Conservation (phyloP, 2,113 vertebrate species). For the Ctenodactylus gundi region DNA sequence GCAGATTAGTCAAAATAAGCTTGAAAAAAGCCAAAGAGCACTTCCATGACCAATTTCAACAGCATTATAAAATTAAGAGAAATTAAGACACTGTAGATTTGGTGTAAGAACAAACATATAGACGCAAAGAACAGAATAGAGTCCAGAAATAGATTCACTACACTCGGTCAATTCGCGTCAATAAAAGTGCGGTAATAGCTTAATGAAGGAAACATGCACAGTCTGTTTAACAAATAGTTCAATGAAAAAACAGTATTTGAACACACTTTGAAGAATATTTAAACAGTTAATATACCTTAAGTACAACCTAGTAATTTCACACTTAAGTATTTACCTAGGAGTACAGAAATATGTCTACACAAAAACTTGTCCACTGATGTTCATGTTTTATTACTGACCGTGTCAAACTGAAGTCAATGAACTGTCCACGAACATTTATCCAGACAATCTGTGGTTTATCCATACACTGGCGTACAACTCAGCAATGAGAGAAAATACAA, state of each 20-base stretch:
- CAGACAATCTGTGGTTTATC: not conserved
- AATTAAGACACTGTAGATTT: not conserved
- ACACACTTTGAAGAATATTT: no score
- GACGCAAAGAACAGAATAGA: not conserved
- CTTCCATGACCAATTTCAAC: not conserved
- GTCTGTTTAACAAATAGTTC: not conserved
- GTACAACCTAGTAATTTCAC: not conserved
- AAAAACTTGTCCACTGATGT: not conserved
- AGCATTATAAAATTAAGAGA: not conserved
- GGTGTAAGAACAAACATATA: not conserved
- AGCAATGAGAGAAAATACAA: not conserved
- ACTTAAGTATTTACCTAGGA: not conserved
- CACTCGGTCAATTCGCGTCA: not conserved
- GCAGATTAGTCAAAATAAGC: not conserved
- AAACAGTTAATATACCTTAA: not conserved
- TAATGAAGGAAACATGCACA: not conserved
- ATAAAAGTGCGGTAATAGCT: not conserved
- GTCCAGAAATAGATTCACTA: not conserved
- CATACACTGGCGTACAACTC: not conserved
- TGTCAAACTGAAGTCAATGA: not conserved
- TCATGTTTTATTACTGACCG: not conserved
- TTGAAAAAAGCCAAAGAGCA: not conserved
- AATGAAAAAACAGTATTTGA: no score
- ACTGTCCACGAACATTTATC: not conserved
- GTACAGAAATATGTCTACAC: not conserved